Base-by-base conservation (phyloP, 2,797 vertebrate species). In the Rhodeus uyekii region DNA sequence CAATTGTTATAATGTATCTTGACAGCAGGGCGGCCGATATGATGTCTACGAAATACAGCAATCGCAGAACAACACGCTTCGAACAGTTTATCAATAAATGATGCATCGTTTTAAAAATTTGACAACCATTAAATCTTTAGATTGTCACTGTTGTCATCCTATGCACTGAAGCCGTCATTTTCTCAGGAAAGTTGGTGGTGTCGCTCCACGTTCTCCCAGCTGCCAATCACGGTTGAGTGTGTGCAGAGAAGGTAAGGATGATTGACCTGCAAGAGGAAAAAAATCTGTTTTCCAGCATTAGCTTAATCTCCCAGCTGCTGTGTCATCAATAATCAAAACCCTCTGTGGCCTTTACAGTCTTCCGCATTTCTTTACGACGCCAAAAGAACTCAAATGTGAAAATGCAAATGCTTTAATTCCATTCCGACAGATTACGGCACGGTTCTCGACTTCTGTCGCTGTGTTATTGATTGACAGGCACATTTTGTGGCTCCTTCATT, bases 381-480 rank as follows among this genome's bases (percentile, higher is more conserved):
- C 69, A 61, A 77, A 53, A 50, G 72, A 32, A 83, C 63, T 86
- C 60, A 84, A 80, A 84, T 44, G 53, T 67, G 64, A 29, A 83
- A 88, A 90, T 87, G 89, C 78, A 88, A 88, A 88, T 87, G 3
- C 79, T 61, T 81, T 72, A 86, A 86, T 89, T 87, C 44, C 76
- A 14, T 82, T 84, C 53, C 34, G 14, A 29, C 38, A 77, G 81
- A 87, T 81, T 46, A 46, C 9, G 7, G 22, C 53, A 39, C 69
- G 55, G 83, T 81, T 87, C 86, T 87, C 64, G 39, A 82, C 75
- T 73, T 27, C 32, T 78, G 75, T 75, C 38, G 36, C 24, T 39
- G n/a, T n/a, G n/a, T 60, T 78, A 75, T 81, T 89, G 87, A 90
- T 86, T 91, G 92, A 90, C 68, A 87, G 84, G 39, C 78, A 82